Conservation (phyloP, 2,888 invertebrate species). For the Cryptophagus acutangulus region DNA sequence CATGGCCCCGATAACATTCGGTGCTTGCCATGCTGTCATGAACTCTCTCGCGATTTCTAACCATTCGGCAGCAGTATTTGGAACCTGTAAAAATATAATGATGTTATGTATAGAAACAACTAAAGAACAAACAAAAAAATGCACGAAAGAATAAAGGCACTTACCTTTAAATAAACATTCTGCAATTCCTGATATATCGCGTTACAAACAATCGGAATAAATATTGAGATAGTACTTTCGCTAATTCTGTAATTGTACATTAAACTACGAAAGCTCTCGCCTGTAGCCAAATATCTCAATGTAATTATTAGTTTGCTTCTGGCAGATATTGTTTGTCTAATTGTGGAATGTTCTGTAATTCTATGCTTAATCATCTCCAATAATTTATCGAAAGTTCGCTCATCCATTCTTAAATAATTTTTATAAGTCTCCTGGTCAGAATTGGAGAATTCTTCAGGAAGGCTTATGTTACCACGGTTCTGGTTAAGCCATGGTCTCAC, state of each 20-base stretch:
- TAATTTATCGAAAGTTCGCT: constrained; percentile 11
- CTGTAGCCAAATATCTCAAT: constrained; percentile 18
- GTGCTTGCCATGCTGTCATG: constrained; percentile 26
- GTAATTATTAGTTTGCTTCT: constrained; percentile 14
- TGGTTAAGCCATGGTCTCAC: constrained; percentile 3
- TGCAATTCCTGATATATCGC: constrained; percentile 7
- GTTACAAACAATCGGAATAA: constrained; percentile 12
- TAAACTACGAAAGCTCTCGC: constrained; percentile 14
- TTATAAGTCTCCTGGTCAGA: constrained; percentile 5
- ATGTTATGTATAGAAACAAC: neutral
- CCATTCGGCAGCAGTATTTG: constrained; percentile 18
- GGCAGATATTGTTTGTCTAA: constrained; percentile 9
- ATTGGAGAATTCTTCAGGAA: constrained; percentile 3
- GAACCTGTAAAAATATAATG: constrained; percentile 13
- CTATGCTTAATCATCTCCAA: constrained; percentile 13
- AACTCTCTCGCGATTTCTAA: constrained; percentile 17
- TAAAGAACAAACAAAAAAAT: neutral
- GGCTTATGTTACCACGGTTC: constrained; percentile 4
- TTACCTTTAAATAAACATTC: constrained; percentile 14
- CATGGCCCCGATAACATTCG: constrained; percentile 26
- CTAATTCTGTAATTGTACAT: constrained; percentile 15
- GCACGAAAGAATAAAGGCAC: neutral
- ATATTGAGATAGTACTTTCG: constrained; percentile 7
- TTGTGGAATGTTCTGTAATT: constrained; percentile 9
- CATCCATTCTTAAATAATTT: constrained; percentile 15